Percentiles rank a stretch among this genome's conserved stretches.
Conservation (phyloP, 2,113 vertebrate species). For the Natator depressus region DNA sequence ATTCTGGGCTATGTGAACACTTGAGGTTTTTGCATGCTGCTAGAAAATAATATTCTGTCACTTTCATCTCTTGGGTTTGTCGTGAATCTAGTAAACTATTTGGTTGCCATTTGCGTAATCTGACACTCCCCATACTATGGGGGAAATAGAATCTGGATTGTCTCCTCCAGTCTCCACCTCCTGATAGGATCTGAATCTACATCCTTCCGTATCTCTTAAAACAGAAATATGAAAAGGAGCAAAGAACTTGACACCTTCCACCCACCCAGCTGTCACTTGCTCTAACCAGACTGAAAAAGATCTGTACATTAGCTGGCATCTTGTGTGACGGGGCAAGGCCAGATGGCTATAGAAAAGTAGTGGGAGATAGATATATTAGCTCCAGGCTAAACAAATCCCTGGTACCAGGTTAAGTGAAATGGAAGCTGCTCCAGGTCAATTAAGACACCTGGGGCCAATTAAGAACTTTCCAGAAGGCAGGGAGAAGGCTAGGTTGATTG, state of each 20-base stretch:
- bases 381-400: too few species aligned
- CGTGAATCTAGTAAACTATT: neutral
- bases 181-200: neutral
- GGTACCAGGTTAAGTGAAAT: too few species aligned
- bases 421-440: too few species aligned
- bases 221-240: neutral
- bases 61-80: neutral
- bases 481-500: too few species aligned
- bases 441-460: too few species aligned
- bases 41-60: neutral
- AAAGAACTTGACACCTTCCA: neutral
- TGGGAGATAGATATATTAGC: too few species aligned
- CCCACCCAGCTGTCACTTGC: neutral
- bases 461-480: too few species aligned
- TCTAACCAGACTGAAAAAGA: neutral
- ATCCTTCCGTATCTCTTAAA: neutral
- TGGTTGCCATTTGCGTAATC: neutral
- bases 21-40: neutral
- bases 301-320: fast-evolving
- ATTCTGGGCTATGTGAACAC: neutral
- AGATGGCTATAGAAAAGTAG: too few species aligned
- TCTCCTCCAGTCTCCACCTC: neutral
- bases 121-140: neutral
- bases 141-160: neutral
- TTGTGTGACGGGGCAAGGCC: neutral